A percentile compares a stretch with the other conserved stretches of the same genome.
phyloP scores from a whole-genome alignment of 2,797 vertebrate species.

The Diplodus sargus region DNA sequence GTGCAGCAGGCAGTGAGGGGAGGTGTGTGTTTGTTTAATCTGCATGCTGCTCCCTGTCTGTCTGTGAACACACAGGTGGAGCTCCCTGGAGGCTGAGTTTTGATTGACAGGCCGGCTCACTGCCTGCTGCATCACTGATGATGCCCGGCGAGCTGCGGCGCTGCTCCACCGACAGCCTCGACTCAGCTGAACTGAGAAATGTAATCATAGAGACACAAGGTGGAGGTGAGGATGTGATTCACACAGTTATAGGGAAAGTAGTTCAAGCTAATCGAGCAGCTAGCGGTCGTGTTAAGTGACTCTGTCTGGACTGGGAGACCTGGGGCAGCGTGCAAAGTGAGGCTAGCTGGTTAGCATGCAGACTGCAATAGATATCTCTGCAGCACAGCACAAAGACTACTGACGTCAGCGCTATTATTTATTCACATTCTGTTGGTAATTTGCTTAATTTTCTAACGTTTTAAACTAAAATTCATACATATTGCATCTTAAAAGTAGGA shows the following conservation, averaged over 20 bases:
- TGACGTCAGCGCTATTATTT: too few relatives aligned
- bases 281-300: too few relatives aligned
- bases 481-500: too few relatives aligned
- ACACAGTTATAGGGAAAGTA: neutral
- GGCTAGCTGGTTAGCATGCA: too few relatives aligned
- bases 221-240: neutral
- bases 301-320: too few relatives aligned
- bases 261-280: too few relatives aligned
- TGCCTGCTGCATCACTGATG: slow-evolving; percentile 38
- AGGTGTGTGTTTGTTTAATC: slow-evolving; percentile 53
- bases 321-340: too few relatives aligned
- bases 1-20: slow-evolving; percentile 32
- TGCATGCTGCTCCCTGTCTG: slow-evolving; percentile 55
- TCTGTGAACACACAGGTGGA: slow-evolving; percentile 42
- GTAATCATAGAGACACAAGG: neutral
- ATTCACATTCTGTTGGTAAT: too few relatives aligned
- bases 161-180: neutral
- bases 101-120: slow-evolving; percentile 42
- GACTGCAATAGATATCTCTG: too few relatives aligned
- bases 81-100: slow-evolving; percentile 23
- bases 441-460: too few relatives aligned
- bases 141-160: slow-evolving; percentile 2
- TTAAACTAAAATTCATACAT: too few relatives aligned
- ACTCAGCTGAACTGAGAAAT: slow-evolving; percentile 1
- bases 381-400: too few relatives aligned